Evolutionary conservation across 2,113 vertebrate genomes (phyloP), one percentile per base, ranked within the genome.

Genomic region (Phrynosoma platyrhinos): DNA sequence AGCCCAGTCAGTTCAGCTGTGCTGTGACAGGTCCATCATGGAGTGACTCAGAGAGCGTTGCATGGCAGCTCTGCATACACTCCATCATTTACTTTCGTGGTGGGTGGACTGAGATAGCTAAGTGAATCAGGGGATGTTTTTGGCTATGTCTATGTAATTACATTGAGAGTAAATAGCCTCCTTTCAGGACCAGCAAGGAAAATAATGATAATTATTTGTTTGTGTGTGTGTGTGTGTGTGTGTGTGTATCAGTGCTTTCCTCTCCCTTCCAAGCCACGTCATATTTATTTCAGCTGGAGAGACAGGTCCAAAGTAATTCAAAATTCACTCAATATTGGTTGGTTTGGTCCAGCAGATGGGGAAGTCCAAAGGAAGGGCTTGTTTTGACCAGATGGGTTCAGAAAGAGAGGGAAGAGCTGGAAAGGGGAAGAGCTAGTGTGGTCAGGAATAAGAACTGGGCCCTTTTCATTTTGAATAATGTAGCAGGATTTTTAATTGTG

Each of bases 221-320:
- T 42, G 1, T 42, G 74, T 76, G 74, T 76, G 74, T 7, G 74
- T 21, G 25, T 25, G 74, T 25, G 74, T 76, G 74, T 10, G 40
- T 76, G 36, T 0, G 21, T 52, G 75, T 90, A 75, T 92, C 93
- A 94, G 88, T 86, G 93, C 92, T 91, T 92, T 87, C 89, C 83
- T 89, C 86, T 88, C 92, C 87, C 91, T 92, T 92, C 90, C 92
- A 89, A 87, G 90, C 90, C 92, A 92, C 88, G 87, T 9, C 91
- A 87, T 1, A 74, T 72, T 91, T 87, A 79, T 89, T 94, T 92
- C 94, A 90, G 64, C 5, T 0, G n/a, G 90, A 76, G 62, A 91
- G 89, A 86, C 88, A 91, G 91, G 47, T 47, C 47, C 47, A 47
- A 47, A 47, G 47, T 47, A 47, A 47, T 47, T 47, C 7, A 47